A percentile compares a stretch with the other conserved stretches of the same genome.
These are phyloP conservation scores for Staurois parvus DNA, from an alignment of 2,797 vertebrate species.

Conservation along the genomic window DNA sequence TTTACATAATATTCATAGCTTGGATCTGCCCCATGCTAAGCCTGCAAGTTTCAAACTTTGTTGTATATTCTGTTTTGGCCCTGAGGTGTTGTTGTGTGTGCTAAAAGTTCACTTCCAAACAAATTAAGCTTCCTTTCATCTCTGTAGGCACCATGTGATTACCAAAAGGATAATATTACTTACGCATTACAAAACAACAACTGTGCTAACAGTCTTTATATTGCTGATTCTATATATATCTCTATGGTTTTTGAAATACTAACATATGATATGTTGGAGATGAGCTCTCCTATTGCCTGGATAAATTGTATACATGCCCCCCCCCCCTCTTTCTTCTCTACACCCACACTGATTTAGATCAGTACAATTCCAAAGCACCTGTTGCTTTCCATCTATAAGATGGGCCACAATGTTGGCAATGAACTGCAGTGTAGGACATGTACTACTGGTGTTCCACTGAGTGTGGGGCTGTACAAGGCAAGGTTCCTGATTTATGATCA, in stretches of 20 bases:
- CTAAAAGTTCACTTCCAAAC: conserved; percentile 3
- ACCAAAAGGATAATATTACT: conserved; percentile 32
- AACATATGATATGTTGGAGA: not conserved
- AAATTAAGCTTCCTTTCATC: conserved; percentile 40
- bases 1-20: conserved; percentile 6
- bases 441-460: too few relatives aligned
- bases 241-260: not conserved
- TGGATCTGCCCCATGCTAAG: not conserved
- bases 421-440: too few relatives aligned
- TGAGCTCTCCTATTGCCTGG: not conserved
- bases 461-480: too few relatives aligned
- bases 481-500: too few relatives aligned
- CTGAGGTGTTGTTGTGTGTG: not conserved
- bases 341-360: too few relatives aligned
- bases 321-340: not conserved
- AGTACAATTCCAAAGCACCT: too few relatives aligned
- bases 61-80: not conserved
- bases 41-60: not conserved
- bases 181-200: conserved; percentile 33
- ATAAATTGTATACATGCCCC: not conserved
- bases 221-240: conserved; percentile 31
- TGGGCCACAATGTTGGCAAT: too few relatives aligned
- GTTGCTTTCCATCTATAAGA: too few relatives aligned
- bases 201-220: conserved; percentile 30
- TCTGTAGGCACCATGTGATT: conserved; percentile 24